These are phyloP conservation scores for Cassiopea xamachana DNA, from an alignment of 30 jellyfish, hydroid and myxozoan genomes.

Conservation along the genomic window DNA sequence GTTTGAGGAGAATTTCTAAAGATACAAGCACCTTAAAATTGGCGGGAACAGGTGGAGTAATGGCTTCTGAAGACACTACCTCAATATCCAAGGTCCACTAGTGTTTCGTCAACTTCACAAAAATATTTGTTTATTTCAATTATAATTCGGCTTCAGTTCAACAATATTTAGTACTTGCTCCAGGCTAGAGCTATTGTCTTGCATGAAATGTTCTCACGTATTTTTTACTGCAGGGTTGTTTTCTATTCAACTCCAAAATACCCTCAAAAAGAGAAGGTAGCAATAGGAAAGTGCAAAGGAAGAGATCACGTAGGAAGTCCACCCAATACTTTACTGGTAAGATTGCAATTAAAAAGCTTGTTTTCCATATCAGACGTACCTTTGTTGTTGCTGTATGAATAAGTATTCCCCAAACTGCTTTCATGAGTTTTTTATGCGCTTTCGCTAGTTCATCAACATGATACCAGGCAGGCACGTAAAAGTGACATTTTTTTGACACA, in stretches of 20 bases:
- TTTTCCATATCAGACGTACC: background rate
- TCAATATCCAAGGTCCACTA: background rate
- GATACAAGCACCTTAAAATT: too few species aligned
- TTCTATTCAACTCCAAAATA: slow-evolving; percentile 34
- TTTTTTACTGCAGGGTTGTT: slow-evolving; percentile 37
- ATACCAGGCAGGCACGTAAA: too few species aligned
- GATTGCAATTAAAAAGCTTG: background rate
- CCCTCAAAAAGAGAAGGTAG: background rate
- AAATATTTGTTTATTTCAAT: too few species aligned
- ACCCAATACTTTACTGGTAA: slow-evolving; percentile 51
- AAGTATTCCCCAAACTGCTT: background rate
- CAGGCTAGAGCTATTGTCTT: too few species aligned
- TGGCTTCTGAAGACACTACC: background rate
- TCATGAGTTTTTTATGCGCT: too few species aligned
- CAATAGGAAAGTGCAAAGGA: background rate
- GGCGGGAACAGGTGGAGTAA: background rate
- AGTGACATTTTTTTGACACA: too few species aligned
- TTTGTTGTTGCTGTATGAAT: background rate
- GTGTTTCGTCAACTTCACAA: background rate
- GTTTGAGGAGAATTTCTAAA: too few species aligned
- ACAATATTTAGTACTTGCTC: too few species aligned
- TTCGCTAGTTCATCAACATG: too few species aligned
- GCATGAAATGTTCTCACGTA: background rate
- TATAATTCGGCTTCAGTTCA: too few species aligned
- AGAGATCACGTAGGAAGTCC: slow-evolving; percentile 23